phyloP scores from a whole-genome alignment of 2,113 vertebrate genomes.

The Pedionomus torquatus region DNA sequence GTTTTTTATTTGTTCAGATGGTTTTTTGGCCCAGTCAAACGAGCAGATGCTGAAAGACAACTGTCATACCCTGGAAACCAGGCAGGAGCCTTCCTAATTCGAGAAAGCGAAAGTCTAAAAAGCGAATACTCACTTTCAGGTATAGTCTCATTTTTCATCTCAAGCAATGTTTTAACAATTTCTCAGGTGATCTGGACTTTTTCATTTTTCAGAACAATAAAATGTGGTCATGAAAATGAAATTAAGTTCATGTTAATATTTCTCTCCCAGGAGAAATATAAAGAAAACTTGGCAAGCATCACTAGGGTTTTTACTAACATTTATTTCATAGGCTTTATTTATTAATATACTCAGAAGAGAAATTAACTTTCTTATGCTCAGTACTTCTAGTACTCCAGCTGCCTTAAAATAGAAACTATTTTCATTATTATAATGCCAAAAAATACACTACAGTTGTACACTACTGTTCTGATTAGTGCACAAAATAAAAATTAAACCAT shows the following conservation, averaged over 20 bases:
- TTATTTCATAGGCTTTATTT: neutral
- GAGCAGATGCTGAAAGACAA: constrained; percentile 89
- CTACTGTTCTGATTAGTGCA: neutral
- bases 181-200: neutral
- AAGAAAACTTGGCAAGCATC: neutral
- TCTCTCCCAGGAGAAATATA: neutral
- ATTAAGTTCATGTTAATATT: neutral
- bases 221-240: neutral
- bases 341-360: neutral
- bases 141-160: constrained; percentile 45
- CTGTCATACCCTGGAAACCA: constrained; percentile 77
- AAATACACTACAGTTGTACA: neutral
- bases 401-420: neutral
- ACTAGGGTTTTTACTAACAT: neutral
- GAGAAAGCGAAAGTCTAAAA: constrained; percentile 88
- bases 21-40: constrained; percentile 89
- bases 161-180: neutral
- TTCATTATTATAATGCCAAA: neutral
- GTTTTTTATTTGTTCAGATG: constrained; percentile 79
- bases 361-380: neutral
- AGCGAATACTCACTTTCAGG: constrained; percentile 91
- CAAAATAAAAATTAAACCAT: neutral
- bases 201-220: neutral
- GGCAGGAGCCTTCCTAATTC: constrained; percentile 86
- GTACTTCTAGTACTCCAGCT: neutral